Conservation (phyloP, 2,797 vertebrate species). For the Arremon brunneinucha region DNA sequence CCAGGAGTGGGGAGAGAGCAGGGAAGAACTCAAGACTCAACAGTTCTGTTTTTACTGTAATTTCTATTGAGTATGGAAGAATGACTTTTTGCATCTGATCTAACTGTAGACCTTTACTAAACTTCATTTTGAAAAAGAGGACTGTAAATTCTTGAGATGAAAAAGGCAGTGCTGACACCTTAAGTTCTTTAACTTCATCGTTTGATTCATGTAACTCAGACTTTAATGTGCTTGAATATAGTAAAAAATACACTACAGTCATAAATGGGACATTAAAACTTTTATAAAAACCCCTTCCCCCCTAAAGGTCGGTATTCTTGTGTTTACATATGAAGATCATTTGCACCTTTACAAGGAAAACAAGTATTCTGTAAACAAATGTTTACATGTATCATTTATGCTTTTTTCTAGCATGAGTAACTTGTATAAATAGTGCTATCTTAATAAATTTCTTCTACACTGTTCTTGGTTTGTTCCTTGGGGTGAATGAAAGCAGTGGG, state of each 20-base stretch:
- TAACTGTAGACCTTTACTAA: conserved; percentile 26
- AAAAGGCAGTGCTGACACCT: conserved; percentile 33
- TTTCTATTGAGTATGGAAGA: neutral
- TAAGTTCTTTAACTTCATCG: conserved; percentile 35
- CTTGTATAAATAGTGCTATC: conserved; percentile 80
- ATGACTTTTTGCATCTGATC: conserved; percentile 17
- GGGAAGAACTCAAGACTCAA: neutral
- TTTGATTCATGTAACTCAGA: conserved; percentile 48
- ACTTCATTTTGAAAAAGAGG: conserved; percentile 38
- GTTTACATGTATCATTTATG: conserved; percentile 82
- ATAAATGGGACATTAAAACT: conserved; percentile 49
- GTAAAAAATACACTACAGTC: conserved; percentile 55
- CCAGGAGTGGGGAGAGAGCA: neutral
- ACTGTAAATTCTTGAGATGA: conserved; percentile 31
- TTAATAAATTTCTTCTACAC: conserved; percentile 71
- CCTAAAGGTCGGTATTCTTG: conserved; percentile 67
- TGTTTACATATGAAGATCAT: conserved; percentile 81
- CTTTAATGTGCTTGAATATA: conserved; percentile 62
- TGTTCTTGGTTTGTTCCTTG: conserved; percentile 47
- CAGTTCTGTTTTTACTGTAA: conserved; percentile 34
- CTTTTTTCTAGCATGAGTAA: conserved; percentile 86
- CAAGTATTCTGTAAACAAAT: conserved; percentile 80
- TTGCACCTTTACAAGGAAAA: conserved; percentile 81
- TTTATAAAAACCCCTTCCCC: conserved; percentile 35
- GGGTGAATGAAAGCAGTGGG: neutral